Evolutionary conservation across 1,140 invertebrate species (phyloP).

Genomic region (Nilaparvata lugens): DNA sequence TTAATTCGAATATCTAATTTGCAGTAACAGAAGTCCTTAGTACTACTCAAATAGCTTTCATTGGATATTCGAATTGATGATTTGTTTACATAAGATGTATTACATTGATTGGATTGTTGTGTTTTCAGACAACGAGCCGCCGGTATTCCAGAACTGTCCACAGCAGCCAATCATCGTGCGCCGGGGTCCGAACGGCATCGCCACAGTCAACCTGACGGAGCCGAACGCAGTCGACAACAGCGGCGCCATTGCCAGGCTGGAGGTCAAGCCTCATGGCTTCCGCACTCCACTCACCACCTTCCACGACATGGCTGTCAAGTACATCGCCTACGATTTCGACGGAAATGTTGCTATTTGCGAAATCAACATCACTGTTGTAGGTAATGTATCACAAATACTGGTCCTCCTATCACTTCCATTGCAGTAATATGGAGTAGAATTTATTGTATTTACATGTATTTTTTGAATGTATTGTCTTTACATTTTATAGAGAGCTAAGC

Average conservation of each 20-base stretch:
- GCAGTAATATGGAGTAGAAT: no score
- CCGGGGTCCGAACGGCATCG: slow-evolving; percentile 72
- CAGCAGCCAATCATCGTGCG: slow-evolving; percentile 83
- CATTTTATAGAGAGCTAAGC: no score
- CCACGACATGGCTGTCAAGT: slow-evolving; percentile 86
- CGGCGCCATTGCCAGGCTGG: slow-evolving; percentile 82
- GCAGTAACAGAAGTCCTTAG: no score
- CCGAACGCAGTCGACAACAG: slow-evolving; percentile 90
- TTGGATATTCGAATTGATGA: no score
- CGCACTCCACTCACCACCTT: slow-evolving; percentile 81
- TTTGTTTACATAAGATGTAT: no score
- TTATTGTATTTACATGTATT: no score
- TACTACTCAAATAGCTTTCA: no score
- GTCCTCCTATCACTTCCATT: no score
- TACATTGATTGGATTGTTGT: not conserved
- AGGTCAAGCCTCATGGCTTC: slow-evolving; percentile 85
- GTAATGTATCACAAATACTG: slow-evolving; percentile 32
- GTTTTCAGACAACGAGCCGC: slow-evolving; percentile 79
- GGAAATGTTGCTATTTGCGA: slow-evolving; percentile 95
- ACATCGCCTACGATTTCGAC: slow-evolving; percentile 92
- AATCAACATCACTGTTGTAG: slow-evolving; percentile 87
- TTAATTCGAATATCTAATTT: no score
- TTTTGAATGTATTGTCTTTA: no score
- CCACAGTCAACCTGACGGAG: slow-evolving; percentile 86
- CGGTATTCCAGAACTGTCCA: slow-evolving; percentile 92